These are phyloP conservation scores for Dinothrombium tinctorium DNA, from an alignment of 1,140 invertebrate genomes.

Conservation along the genomic window DNA sequence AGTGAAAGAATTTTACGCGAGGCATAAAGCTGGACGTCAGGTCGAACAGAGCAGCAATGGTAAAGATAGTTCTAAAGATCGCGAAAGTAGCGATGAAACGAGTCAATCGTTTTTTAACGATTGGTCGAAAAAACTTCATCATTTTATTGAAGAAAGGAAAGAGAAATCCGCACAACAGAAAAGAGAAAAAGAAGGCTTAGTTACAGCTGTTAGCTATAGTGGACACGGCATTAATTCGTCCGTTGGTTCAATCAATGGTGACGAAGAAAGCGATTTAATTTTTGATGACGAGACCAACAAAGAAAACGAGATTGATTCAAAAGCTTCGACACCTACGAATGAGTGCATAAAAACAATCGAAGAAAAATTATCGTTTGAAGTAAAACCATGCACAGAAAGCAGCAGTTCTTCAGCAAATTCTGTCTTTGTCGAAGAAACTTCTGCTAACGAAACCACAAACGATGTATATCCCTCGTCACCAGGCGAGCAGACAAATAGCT, in stretches of 20 bases:
- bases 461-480: neutral
- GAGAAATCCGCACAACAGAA: neutral
- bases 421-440: neutral
- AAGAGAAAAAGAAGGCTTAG: neutral
- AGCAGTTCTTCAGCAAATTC: neutral
- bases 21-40: too few relatives aligned
- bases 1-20: too few relatives aligned
- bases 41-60: too few relatives aligned
- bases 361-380: neutral
- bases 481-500: neutral
- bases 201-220: neutral
- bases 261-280: neutral
- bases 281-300: neutral
- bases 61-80: too few relatives aligned
- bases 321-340: constrained; percentile 12
- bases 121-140: neutral
- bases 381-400: constrained; percentile 15
- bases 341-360: neutral
- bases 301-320: neutral
- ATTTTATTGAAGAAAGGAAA: constrained; percentile 1
- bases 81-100: too few relatives aligned
- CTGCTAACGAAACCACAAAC: neutral
- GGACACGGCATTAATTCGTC: neutral
- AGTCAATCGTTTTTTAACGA: too few relatives aligned
- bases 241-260: too few relatives aligned